A percentile compares a stretch with the other conserved stretches of the same genome.
Evolutionary conservation across 2,113 vertebrate genomes (phyloP).

Genomic region (Mirounga angustirostris): DNA sequence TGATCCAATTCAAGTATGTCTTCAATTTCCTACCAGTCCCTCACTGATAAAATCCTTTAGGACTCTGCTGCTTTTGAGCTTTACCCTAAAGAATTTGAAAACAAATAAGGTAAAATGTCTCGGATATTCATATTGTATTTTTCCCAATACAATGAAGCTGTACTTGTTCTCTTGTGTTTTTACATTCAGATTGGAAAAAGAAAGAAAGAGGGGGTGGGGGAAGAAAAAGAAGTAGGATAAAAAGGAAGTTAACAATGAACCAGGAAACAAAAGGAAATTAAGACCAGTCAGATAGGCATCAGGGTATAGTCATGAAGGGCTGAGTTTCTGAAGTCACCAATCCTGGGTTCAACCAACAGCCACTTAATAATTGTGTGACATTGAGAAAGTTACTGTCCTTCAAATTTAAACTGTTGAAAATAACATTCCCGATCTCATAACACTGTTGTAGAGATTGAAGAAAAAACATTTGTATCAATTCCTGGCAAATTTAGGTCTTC

Average conservation of each 20-base stretch:
- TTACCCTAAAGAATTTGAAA: neutral
- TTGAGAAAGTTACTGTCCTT: neutral
- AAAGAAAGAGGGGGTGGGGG: neutral
- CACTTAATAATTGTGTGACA: neutral
- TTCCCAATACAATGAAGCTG: neutral
- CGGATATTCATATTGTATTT: neutral
- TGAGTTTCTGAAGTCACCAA: neutral
- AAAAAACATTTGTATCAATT: neutral
- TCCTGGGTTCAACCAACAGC: neutral
- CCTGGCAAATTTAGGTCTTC: neutral
- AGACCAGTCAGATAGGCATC: neutral
- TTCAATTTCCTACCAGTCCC: neutral
- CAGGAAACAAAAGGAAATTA: neutral
- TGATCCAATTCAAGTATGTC: neutral
- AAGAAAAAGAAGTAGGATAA: neutral
- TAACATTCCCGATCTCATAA: neutral
- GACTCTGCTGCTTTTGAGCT: neutral
- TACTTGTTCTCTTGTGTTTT: conserved; percentile 27
- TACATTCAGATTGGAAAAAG: neutral
- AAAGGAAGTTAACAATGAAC: neutral
- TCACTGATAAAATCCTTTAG: neutral
- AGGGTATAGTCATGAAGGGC: neutral
- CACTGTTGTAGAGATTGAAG: neutral
- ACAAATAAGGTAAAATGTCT: neutral
- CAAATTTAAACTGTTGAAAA: neutral